These are phyloP conservation scores for Bimastos eiseni DNA, from an alignment of 2,888 invertebrate genomes.

Conservation along the genomic window DNA sequence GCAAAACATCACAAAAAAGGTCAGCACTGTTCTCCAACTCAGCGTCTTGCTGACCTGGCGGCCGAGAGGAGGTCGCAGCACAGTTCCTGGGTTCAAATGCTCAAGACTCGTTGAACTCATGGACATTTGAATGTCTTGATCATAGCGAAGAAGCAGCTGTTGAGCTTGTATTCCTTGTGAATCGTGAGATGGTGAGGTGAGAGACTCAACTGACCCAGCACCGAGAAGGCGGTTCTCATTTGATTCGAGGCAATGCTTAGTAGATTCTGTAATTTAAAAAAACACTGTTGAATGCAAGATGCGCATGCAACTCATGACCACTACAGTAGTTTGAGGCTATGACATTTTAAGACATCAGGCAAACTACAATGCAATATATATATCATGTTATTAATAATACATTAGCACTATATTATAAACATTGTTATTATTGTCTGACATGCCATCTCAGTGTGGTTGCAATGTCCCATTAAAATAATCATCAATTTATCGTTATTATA, in stretches of 20 bases:
- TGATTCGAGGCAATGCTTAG: not conserved
- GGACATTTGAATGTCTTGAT: not conserved
- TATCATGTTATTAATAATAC: too few species aligned
- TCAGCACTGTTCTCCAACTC: slow-evolving; percentile 10
- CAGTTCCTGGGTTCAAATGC: not conserved
- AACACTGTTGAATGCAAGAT: not conserved
- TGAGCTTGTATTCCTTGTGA: not conserved
- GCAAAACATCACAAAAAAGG: slow-evolving; percentile 10
- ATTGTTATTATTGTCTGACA: too few species aligned
- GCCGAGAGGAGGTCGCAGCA: not conserved
- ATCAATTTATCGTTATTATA: too few species aligned
- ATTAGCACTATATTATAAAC: too few species aligned
- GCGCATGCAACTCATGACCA: too few species aligned
- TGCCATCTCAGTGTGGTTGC: too few species aligned
- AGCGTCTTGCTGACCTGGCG: slow-evolving; percentile 17
- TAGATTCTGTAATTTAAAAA: not conserved
- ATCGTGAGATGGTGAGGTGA: not conserved
- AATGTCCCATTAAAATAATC: too few species aligned
- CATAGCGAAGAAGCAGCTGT: not conserved
- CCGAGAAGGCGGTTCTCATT: not conserved
- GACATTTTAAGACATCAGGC: too few species aligned
- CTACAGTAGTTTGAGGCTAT: too few species aligned
- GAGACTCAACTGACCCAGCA: not conserved
- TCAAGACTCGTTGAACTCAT: not conserved
- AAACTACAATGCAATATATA: too few species aligned